phyloP scores from a whole-genome alignment of 2,797 vertebrate genomes.

The Hippocampus kuda region DNA sequence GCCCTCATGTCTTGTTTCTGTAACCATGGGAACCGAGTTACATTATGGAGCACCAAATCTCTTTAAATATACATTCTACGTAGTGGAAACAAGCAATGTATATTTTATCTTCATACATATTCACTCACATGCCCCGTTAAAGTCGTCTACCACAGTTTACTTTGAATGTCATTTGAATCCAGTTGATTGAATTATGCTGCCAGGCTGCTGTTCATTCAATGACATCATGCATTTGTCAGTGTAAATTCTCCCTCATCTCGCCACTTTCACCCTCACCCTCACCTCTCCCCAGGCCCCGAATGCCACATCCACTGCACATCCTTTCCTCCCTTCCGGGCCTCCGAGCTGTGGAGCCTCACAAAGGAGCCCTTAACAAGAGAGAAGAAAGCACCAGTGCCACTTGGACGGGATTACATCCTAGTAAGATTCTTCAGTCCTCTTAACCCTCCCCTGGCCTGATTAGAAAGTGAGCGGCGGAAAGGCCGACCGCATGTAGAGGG shows the following conservation, averaged over 20 bases:
- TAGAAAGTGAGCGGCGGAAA: slow-evolving; percentile 64
- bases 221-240: slow-evolving; percentile 7
- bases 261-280: slow-evolving; percentile 22
- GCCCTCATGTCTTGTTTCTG: too few species aligned
- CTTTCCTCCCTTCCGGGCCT: slow-evolving; percentile 64
- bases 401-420: slow-evolving; percentile 76
- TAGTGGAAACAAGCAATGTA: too few species aligned
- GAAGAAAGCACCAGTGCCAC: slow-evolving; percentile 73
- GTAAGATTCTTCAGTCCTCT: slow-evolving; percentile 62
- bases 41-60: too few species aligned
- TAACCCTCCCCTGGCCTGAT: slow-evolving; percentile 62
- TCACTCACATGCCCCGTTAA: not conserved
- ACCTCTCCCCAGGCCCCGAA: slow-evolving; percentile 56
- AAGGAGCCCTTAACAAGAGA: slow-evolving; percentile 73
- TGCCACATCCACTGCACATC: slow-evolving; percentile 78
- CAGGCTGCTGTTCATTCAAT: slow-evolving; percentile 8
- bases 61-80: too few species aligned
- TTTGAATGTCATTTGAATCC: not conserved
- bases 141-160: not conserved
- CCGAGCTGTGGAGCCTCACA: slow-evolving; percentile 71
- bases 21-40: too few species aligned
- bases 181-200: not conserved
- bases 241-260: slow-evolving; percentile 29
- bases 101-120: not conserved
- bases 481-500: slow-evolving; percentile 54